Percentiles rank a stretch among this genome's conserved stretches.
Evolutionary conservation across 2,113 vertebrate species (phyloP).

Genomic region (Dryoscopus gambensis): DNA sequence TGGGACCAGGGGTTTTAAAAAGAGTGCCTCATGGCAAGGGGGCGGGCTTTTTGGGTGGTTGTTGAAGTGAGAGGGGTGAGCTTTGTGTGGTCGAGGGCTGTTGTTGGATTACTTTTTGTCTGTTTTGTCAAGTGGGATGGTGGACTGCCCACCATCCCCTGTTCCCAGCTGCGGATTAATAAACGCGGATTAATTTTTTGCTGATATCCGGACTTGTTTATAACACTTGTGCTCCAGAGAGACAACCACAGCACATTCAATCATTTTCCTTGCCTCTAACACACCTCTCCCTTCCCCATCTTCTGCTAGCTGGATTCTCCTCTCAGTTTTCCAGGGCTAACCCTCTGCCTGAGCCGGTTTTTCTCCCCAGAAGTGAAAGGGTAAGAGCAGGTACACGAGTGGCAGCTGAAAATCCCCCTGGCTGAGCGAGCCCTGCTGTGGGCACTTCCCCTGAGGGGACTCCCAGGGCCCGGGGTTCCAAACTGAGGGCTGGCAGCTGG

Average conservation of each 20-base stretch:
- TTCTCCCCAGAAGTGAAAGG: neutral
- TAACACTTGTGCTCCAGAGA: neutral
- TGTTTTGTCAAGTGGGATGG: too few species aligned
- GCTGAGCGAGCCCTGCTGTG: neutral
- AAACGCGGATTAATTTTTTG: too few species aligned
- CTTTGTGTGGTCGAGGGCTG: too few species aligned
- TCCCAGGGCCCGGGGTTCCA: neutral
- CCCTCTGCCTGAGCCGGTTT: neutral
- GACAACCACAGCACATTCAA: too few species aligned
- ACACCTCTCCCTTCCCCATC: neutral
- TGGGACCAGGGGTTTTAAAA: too few species aligned
- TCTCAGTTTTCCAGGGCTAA: neutral
- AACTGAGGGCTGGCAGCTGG: neutral
- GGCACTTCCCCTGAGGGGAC: neutral
- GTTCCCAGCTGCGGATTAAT: too few species aligned
- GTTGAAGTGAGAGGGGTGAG: too few species aligned
- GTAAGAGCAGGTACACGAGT: neutral
- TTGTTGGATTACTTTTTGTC: too few species aligned
- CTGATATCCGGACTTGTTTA: too few species aligned
- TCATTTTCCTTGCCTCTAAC: neutral
- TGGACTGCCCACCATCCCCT: too few species aligned
- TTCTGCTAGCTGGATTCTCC: neutral
- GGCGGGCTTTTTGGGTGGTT: too few species aligned
- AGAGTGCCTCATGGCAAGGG: too few species aligned
- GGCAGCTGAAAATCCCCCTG: neutral